Conservation (phyloP, 2,888 invertebrate species). For the Spodoptera littoralis region DNA sequence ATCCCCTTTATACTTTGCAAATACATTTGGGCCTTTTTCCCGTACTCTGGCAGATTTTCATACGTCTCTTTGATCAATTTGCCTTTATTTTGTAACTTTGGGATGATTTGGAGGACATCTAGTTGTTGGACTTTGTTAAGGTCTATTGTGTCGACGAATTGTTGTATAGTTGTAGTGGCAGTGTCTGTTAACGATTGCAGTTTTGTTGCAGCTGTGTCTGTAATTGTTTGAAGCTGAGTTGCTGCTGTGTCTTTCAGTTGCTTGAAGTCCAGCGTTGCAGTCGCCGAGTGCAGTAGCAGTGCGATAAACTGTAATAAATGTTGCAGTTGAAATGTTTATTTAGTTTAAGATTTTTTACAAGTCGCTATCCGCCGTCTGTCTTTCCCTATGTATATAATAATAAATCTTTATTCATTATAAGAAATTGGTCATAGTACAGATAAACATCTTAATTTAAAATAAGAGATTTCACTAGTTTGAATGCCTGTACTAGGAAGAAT, state of each 20-base stretch:
- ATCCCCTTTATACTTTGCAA: slow-evolving; percentile 46
- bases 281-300: slow-evolving; percentile 62
- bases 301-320: slow-evolving; percentile 49
- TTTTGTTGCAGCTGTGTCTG: slow-evolving; percentile 68
- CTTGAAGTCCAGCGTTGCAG: slow-evolving; percentile 67
- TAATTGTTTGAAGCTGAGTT: slow-evolving; percentile 64
- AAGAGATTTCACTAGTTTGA: too few species aligned
- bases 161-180: slow-evolving; percentile 62
- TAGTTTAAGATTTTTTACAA: too few species aligned
- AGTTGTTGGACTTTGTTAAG: slow-evolving; percentile 67
- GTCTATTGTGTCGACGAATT: slow-evolving; percentile 67
- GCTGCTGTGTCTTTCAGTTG: background rate
- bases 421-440: too few species aligned
- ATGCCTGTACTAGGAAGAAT: too few species aligned
- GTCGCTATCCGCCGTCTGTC: too few species aligned
- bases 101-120: slow-evolving; percentile 67
- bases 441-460: too few species aligned
- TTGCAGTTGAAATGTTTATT: too few species aligned
- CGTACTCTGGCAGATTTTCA: slow-evolving; percentile 45
- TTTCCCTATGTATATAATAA: too few species aligned
- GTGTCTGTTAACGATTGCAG: slow-evolving; percentile 59
- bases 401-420: too few species aligned
- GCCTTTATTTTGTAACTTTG: slow-evolving; percentile 59
- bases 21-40: slow-evolving; percentile 38
- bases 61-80: slow-evolving; percentile 48